Percentiles rank a stretch among this genome's conserved stretches.
Evolutionary conservation across 2,797 vertebrate genomes (phyloP).

Genomic region (Acanthurus lineatus): DNA sequence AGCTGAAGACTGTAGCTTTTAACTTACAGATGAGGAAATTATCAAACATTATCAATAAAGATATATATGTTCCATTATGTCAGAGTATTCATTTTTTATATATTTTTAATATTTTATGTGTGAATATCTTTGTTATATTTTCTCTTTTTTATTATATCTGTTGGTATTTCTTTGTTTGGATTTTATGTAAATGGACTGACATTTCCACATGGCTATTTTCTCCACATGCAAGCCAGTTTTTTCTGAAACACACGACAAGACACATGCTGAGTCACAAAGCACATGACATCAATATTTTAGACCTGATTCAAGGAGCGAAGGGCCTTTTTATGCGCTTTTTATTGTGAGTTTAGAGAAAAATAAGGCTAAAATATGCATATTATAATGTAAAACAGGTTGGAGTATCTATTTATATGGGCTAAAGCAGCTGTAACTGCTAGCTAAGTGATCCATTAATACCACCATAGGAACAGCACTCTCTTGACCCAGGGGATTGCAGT

Average conservation of each 20-base stretch:
- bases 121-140: no score
- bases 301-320: conserved; percentile 7
- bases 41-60: no score
- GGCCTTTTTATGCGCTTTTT: conserved; percentile 7
- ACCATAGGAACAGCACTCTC: conserved; percentile 58
- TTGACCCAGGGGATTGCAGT: conserved; percentile 57
- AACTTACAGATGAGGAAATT: no score
- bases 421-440: conserved; percentile 71
- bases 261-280: not conserved
- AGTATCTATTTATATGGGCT: conserved; percentile 67
- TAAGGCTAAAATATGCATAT: conserved; percentile 48
- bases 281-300: conserved; percentile 16
- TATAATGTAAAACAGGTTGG: conserved; percentile 58
- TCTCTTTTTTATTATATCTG: no score
- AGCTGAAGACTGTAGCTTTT: no score
- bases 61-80: no score
- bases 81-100: no score
- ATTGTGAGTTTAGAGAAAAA: conserved; percentile 27
- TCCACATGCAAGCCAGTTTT: not conserved
- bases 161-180: no score
- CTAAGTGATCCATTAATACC: conserved; percentile 78
- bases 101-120: no score
- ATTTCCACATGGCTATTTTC: no score
- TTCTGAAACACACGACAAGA: not conserved
- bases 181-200: no score